These are phyloP conservation scores for Hetaerina americana DNA, from an alignment of 1,140 invertebrate species.

Conservation along the genomic window DNA sequence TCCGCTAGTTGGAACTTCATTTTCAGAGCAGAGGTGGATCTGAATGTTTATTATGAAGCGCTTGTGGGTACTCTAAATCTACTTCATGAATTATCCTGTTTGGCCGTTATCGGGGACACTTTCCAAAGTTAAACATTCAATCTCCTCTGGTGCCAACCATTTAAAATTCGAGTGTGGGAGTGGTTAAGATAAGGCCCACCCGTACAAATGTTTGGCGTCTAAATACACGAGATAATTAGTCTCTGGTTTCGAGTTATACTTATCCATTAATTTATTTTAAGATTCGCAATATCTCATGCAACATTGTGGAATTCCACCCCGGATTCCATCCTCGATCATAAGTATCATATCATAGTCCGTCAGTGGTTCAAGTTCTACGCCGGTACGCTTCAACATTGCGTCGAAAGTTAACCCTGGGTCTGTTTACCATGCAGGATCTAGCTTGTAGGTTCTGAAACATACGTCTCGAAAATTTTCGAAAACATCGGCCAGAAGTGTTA, in stretches of 20 bases:
- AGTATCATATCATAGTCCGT: constrained; percentile 17
- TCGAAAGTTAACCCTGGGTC: constrained; percentile 20
- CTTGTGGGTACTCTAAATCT: constrained; percentile 22
- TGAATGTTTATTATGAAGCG: constrained; percentile 36
- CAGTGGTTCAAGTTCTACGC: constrained; percentile 15
- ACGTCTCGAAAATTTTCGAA: constrained; percentile 1
- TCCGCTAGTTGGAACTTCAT: constrained; percentile 14
- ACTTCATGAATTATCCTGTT: constrained; percentile 38
- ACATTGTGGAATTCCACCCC: constrained; percentile 23
- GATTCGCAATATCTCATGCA: constrained; percentile 26
- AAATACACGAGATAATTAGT: constrained; percentile 30
- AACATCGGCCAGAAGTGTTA: neutral
- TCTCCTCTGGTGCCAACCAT: constrained; percentile 22
- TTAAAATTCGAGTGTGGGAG: constrained; percentile 30
- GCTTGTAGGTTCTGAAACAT: constrained; percentile 11
- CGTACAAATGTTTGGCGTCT: constrained; percentile 42
- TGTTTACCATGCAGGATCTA: constrained; percentile 21
- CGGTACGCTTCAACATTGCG: too few relatives aligned
- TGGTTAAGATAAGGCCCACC: constrained; percentile 30
- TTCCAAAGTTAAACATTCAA: constrained; percentile 23
- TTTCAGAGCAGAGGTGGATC: constrained; percentile 33
- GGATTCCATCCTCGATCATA: constrained; percentile 19
- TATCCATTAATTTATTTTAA: constrained; percentile 31
- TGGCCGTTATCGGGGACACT: constrained; percentile 25
- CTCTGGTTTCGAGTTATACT: constrained; percentile 21